Evolutionary conservation across 2,797 vertebrate species (phyloP).

Genomic region (Myiotriccus ornatus): DNA sequence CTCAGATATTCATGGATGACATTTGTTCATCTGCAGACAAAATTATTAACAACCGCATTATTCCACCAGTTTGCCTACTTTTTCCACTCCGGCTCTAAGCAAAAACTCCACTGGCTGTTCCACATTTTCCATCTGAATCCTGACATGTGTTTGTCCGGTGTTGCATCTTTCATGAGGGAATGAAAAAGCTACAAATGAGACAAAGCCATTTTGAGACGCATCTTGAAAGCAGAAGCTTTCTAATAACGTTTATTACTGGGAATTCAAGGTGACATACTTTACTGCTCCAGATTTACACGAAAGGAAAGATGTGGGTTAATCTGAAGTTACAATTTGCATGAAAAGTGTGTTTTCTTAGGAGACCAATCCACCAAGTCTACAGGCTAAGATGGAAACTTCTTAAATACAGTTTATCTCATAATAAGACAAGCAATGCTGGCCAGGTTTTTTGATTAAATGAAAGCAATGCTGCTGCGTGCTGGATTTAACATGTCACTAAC

Average conservation of each 20-base stretch:
- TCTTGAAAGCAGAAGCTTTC: slow-evolving; percentile 29
- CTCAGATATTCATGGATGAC: neutral
- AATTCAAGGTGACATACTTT: slow-evolving; percentile 32
- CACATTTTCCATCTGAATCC: neutral
- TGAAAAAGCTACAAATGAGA: neutral
- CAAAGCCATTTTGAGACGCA: neutral
- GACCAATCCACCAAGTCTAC: neutral
- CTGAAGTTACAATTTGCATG: neutral
- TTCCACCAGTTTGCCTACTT: neutral
- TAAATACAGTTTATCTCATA: neutral
- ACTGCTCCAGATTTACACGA: neutral
- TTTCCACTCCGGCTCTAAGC: neutral
- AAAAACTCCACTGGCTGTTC: neutral
- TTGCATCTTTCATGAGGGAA: neutral
- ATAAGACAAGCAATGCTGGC: neutral
- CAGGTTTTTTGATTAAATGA: neutral
- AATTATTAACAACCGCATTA: neutral
- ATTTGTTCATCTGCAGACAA: neutral
- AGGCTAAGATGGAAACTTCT: neutral
- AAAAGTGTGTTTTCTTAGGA: neutral
- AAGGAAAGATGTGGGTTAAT: neutral
- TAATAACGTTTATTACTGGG: neutral
- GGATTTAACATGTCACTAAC: neutral
- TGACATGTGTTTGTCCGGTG: neutral
- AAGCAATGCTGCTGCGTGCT: neutral